phyloP scores from a whole-genome alignment of 2,888 invertebrate genomes.

The Drosophila nr. medialis region DNA sequence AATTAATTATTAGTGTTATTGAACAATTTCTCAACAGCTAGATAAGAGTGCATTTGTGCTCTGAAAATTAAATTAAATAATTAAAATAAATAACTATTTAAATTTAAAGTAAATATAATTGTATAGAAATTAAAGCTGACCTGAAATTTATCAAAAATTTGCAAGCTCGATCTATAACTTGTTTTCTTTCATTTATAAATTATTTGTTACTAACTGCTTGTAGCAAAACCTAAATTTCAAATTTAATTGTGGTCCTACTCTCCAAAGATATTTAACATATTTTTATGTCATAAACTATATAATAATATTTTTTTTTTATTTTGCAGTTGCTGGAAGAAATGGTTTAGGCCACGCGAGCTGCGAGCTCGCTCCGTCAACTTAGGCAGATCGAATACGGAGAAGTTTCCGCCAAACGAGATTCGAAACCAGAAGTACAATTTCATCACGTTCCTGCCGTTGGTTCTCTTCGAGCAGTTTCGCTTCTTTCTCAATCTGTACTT shows the following conservation, averaged over 20 bases:
- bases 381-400: slow-evolving; percentile 91
- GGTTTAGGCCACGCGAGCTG: slow-evolving; percentile 90
- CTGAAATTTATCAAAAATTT: neutral
- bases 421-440: slow-evolving; percentile 99
- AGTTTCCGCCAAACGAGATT: slow-evolving; percentile 97
- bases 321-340: slow-evolving; percentile 91
- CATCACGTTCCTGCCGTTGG: slow-evolving; percentile 94
- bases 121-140: neutral
- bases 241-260: neutral
- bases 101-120: neutral
- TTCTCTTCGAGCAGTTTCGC: slow-evolving; percentile 99
- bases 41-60: neutral
- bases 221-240: neutral
- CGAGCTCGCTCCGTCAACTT: slow-evolving; percentile 91
- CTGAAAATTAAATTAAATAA: neutral
- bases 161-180: neutral
- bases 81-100: neutral
- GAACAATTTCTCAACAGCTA: neutral
- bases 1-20: neutral
- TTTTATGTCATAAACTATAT: slow-evolving; percentile 3
- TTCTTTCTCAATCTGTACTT: slow-evolving; percentile 99
- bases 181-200: neutral
- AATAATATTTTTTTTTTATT: slow-evolving; percentile 5
- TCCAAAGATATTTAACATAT: neutral
- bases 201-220: neutral